These are phyloP conservation scores for Grus americana DNA, from an alignment of 2,113 vertebrate species.

Conservation along the genomic window DNA sequence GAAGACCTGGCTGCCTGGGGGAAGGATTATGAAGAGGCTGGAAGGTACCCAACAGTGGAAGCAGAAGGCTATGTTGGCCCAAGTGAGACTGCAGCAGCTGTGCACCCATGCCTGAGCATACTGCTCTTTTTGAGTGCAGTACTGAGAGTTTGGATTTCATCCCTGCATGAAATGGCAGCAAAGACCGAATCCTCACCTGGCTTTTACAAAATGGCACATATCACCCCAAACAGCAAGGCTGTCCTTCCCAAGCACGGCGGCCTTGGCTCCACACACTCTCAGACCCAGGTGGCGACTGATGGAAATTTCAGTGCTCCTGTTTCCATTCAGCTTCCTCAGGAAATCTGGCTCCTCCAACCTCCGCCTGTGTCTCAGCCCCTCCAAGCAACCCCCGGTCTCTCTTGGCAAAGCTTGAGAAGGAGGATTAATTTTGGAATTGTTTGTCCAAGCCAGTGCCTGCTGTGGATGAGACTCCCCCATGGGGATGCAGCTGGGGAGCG, in stretches of 20 bases:
- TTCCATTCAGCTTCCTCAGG: not conserved
- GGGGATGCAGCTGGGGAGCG: not conserved
- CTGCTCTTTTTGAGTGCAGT: not conserved
- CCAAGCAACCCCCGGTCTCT: fast-evolving
- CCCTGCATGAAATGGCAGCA: not conserved
- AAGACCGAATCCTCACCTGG: not conserved
- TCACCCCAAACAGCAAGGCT: not conserved
- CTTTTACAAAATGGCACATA: not conserved
- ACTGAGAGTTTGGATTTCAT: not conserved
- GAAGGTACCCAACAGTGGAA: not conserved
- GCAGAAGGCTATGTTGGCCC: not conserved
- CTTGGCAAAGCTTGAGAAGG: not conserved
- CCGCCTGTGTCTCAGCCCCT: not conserved
- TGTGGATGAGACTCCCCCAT: not conserved
- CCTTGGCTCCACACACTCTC: not conserved
- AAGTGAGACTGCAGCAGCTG: not conserved
- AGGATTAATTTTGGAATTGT: not conserved
- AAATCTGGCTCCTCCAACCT: not conserved
- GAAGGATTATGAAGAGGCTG: not conserved
- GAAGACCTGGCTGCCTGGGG: not conserved
- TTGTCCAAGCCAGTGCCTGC: not conserved
- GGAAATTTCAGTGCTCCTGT: not conserved
- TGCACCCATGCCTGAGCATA: not conserved
- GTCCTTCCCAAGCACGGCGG: fast-evolving
- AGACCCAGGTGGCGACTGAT: not conserved